Conservation (phyloP, 1,140 invertebrate genomes). For the Drosophila pandora region DNA sequence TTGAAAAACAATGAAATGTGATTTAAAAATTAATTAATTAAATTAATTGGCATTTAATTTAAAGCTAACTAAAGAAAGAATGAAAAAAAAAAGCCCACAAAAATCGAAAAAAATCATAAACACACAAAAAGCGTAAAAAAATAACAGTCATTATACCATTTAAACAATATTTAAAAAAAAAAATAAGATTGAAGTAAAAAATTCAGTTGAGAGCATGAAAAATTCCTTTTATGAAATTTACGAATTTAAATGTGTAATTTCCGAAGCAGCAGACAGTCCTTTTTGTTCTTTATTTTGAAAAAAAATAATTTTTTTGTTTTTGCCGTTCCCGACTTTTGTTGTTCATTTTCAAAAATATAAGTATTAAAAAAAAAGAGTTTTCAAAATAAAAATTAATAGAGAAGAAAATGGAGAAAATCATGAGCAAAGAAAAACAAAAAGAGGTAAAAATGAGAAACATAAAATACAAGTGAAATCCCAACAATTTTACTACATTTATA, state of each 20-base stretch:
- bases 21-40: conserved; percentile 83
- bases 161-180: conserved; percentile 25
- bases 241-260: conserved; percentile 79
- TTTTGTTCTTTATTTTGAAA: conserved; percentile 48
- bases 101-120: conserved; percentile 29
- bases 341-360: conserved; percentile 62
- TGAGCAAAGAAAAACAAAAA: conserved; percentile 64
- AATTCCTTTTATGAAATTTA: conserved; percentile 82
- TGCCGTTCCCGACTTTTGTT: conserved; percentile 43
- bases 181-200: conserved; percentile 10
- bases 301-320: conserved; percentile 31
- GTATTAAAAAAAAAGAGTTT: conserved; percentile 61
- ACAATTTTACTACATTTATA: conserved; percentile 83
- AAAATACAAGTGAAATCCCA: conserved; percentile 64
- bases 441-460: conserved; percentile 42
- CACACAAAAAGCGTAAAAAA: conserved; percentile 52
- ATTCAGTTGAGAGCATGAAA: conserved; percentile 69
- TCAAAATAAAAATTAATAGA: conserved; percentile 25
- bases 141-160: conserved; percentile 80
- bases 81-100: conserved; percentile 34
- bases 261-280: conserved; percentile 46
- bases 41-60: conserved; percentile 83
- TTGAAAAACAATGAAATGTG: conserved; percentile 83
- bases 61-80: conserved; percentile 46
- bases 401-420: conserved; percentile 42